Evolutionary conservation across 2,113 vertebrate genomes (phyloP).

Genomic region (Corythornis cristatus): DNA sequence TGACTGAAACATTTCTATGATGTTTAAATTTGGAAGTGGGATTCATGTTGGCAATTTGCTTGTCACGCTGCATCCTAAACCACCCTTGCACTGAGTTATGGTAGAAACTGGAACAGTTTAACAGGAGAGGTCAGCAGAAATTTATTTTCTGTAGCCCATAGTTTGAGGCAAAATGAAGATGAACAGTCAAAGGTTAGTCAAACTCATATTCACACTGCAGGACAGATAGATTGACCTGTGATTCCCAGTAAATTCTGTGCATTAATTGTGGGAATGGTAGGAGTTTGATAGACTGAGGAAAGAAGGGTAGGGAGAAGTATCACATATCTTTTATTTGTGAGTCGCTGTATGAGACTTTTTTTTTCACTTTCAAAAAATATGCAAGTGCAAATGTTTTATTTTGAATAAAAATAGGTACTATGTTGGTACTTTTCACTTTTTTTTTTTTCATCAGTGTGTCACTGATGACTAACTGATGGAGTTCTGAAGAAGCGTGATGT

Average conservation of each 20-base stretch:
- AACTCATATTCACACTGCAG: not conserved
- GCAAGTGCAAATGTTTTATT: not conserved
- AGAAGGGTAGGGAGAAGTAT: not conserved
- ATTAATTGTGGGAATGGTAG: not conserved
- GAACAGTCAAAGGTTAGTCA: not conserved
- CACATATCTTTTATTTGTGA: not conserved
- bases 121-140: not conserved
- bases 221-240: not conserved
- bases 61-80: not conserved
- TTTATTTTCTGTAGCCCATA: not conserved
- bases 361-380: not conserved
- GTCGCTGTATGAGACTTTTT: not conserved
- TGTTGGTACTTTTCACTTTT: not conserved
- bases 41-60: not conserved
- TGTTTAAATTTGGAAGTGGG: not conserved
- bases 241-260: not conserved
- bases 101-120: not conserved
- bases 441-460: constrained; percentile 19
- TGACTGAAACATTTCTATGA: not conserved
- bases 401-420: not conserved
- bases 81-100: not conserved
- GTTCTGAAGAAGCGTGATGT: not conserved
- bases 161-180: not conserved
- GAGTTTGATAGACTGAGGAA: not conserved
- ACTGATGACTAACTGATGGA: constrained; percentile 17